phyloP scores from a whole-genome alignment of 2,888 invertebrate genomes.

The Cheilosia pagana region DNA sequence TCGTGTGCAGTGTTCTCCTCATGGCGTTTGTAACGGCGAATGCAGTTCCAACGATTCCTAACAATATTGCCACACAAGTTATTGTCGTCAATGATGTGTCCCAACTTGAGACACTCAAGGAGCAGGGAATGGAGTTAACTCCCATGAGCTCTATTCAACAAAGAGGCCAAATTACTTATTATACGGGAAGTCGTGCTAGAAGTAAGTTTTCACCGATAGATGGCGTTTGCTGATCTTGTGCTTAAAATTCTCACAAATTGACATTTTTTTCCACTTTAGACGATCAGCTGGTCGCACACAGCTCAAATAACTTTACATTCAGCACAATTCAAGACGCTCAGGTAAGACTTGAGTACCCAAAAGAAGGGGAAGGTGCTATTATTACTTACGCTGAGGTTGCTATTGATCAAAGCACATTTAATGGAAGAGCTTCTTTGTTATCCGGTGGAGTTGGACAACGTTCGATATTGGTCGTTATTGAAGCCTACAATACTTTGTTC shows the following conservation, averaged over 20 bases:
- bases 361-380: not conserved
- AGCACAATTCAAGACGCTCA: not conserved
- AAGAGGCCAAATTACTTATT: not conserved
- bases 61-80: not conserved
- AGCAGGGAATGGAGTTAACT: not conserved
- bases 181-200: not conserved
- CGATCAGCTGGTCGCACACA: not conserved
- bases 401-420: slow-evolving; percentile 76
- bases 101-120: not conserved
- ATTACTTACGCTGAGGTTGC: slow-evolving; percentile 75
- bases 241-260: not conserved
- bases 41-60: not conserved
- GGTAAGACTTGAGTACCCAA: not conserved
- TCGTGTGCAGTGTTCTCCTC: not conserved
- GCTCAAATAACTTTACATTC: not conserved
- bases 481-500: slow-evolving; percentile 68
- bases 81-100: not conserved
- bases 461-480: slow-evolving; percentile 67
- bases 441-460: slow-evolving; percentile 77
- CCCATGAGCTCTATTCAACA: not conserved
- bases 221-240: not conserved
- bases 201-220: not conserved
- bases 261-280: not conserved
- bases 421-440: slow-evolving; percentile 75
- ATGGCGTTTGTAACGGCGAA: not conserved